Base-by-base conservation (phyloP, 1,140 invertebrate genomes). In the Nilaparvata lugens region DNA sequence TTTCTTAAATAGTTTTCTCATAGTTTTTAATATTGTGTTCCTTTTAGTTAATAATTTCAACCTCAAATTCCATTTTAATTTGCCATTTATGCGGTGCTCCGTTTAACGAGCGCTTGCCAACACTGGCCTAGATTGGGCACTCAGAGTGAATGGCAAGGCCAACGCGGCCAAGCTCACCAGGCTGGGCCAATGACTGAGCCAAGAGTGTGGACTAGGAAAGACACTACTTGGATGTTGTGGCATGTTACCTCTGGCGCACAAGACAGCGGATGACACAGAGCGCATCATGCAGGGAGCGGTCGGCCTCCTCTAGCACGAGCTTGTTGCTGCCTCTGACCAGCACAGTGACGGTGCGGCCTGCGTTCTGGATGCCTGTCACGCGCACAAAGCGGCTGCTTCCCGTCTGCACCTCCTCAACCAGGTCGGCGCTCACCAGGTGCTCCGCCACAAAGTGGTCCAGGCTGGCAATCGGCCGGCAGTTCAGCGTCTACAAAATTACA, bases 271-370 rank as follows among this genome's bases (percentile, higher is more conserved):
- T 91, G 13, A 97, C 96, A 76, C 97, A 99, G 4, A 99, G 80
- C 13, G 97, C 97, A 78, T 99, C 97, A 73, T 99, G 97, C 31
- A 99, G 75, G 4, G 96, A 99, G 65, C 97, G 81, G 40, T 89
- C 89, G 54, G 95, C 95, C 80, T 99, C 96, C 68, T 97, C 95
- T 35, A 91, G 75, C 18, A 99, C 94, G 38, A 98, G 80, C 72
- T 97, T 96, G 73, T 98, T 98, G n/a, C 95, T 95, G 18, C 96
- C 97, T 63, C 95, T 85, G 56, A 98, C 87, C 38, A 99, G 75
- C 58, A 99, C 85, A 0, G 93, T 94, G 0, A 99, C 89, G 0
- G 96, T 98, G 69, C 84, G 84, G 14, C 95, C 95, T 56, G 84
- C 84, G 72, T 88, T 90, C 62, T 86, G 82, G 62, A 95, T 91